A percentile compares a stretch with the other conserved stretches of the same genome.
These are phyloP conservation scores for Ochropleura leucogaster DNA, from an alignment of 2,888 invertebrate species.

Conservation along the genomic window DNA sequence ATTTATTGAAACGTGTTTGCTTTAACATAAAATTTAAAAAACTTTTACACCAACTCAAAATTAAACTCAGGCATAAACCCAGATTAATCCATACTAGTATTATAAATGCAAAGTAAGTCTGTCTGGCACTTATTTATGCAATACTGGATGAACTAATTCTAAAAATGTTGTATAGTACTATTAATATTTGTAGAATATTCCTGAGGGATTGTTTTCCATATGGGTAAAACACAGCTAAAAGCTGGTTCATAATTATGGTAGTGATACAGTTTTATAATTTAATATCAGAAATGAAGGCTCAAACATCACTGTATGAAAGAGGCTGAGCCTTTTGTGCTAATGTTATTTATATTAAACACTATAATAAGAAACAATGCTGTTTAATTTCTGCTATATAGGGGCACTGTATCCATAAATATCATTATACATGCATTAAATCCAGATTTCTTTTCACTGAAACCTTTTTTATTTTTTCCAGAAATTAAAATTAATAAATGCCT, in stretches of 20 bases:
- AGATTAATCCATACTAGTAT: neutral
- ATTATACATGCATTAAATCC: neutral
- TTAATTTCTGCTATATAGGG: conserved; percentile 6
- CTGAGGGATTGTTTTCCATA: neutral
- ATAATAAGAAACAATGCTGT: conserved; percentile 18
- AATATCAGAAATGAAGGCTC: neutral
- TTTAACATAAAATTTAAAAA: conserved; percentile 15
- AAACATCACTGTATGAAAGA: neutral
- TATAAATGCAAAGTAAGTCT: neutral
- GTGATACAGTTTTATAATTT: neutral
- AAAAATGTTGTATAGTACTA: neutral
- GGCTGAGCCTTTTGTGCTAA: neutral
- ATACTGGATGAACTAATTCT: neutral
- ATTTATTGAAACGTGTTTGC: neutral
- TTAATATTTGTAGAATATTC: neutral
- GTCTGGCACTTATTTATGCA: neutral
- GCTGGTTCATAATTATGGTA: neutral
- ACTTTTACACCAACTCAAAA: neutral
- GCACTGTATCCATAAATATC: neutral
- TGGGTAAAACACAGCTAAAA: neutral
- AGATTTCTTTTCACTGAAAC: neutral
- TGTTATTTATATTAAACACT: conserved; percentile 11
- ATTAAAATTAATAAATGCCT: conserved; percentile 58
- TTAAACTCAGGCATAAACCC: neutral
- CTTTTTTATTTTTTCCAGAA: conserved; percentile 64